Evolutionary conservation across 2,113 vertebrate species (phyloP).

Genomic region (human): DNA sequence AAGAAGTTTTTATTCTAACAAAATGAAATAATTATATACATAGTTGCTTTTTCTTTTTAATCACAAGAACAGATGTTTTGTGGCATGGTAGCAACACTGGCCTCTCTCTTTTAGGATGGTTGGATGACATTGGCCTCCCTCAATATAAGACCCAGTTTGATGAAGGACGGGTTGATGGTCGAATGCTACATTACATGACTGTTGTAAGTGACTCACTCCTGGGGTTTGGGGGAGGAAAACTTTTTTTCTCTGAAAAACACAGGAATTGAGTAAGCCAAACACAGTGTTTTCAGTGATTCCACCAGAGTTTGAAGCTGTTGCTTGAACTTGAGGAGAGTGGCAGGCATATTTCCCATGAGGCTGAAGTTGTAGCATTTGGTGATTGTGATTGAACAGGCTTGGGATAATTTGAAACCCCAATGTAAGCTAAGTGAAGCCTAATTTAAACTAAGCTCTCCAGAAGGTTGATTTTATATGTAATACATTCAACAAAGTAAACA

Average conservation of each 20-base stretch:
- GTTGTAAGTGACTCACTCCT: slow-evolving; percentile 87
- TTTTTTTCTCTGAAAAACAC: neutral
- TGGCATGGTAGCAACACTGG: neutral
- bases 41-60: neutral
- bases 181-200: slow-evolving; percentile 98
- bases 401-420: neutral
- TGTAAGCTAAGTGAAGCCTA: neutral
- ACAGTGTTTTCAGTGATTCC: neutral
- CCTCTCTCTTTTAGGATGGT: slow-evolving; percentile 89
- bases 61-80: neutral
- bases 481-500: neutral
- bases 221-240: neutral
- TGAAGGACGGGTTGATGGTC: slow-evolving; percentile 95
- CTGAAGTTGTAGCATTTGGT: neutral
- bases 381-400: neutral
- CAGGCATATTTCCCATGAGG: neutral
- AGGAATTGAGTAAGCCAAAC: neutral
- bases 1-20: slow-evolving; percentile 74
- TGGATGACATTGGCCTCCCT: slow-evolving; percentile 98
- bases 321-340: neutral
- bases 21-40: neutral
- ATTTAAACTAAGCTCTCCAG: neutral
- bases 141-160: slow-evolving; percentile 99
- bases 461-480: neutral
- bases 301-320: neutral